phyloP scores from a whole-genome alignment of 2,888 invertebrate species.

The Rhingia campestris region DNA sequence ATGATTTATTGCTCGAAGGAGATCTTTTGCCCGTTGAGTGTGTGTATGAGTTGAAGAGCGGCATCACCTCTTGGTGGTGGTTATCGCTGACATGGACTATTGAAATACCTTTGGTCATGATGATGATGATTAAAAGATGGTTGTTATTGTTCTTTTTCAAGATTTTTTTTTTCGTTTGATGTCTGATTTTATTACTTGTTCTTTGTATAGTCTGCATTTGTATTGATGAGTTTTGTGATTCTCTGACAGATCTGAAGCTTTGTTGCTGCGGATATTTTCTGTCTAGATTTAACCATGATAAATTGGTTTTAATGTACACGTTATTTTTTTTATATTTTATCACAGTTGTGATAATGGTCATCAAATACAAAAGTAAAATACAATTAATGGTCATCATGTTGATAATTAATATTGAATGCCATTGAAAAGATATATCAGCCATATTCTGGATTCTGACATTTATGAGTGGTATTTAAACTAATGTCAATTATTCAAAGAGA shows the following conservation, averaged over 20 bases:
- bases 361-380: constrained; percentile 21
- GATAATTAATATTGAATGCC: constrained; percentile 46
- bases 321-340: background rate
- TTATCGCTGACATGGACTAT: constrained; percentile 40
- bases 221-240: constrained; percentile 37
- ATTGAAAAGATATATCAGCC: constrained; percentile 36
- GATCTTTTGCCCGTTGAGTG: background rate
- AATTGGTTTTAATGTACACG: constrained; percentile 58
- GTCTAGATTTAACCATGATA: constrained; percentile 54
- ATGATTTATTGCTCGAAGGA: constrained; percentile 68
- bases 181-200: constrained; percentile 45
- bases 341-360: constrained; percentile 10
- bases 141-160: constrained; percentile 13
- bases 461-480: background rate
- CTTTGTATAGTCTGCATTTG: constrained; percentile 10
- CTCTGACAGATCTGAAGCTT: constrained; percentile 30
- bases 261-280: constrained; percentile 22
- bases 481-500: no score
- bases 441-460: constrained; percentile 32
- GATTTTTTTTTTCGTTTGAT: no score
- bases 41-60: background rate
- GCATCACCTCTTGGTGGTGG: constrained; percentile 36
- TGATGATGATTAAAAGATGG: constrained; percentile 56
- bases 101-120: constrained; percentile 38
- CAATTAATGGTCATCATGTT: constrained; percentile 47